These are phyloP conservation scores for Pelodytes ibericus DNA, from an alignment of 2,797 vertebrate species.

Conservation along the genomic window DNA sequence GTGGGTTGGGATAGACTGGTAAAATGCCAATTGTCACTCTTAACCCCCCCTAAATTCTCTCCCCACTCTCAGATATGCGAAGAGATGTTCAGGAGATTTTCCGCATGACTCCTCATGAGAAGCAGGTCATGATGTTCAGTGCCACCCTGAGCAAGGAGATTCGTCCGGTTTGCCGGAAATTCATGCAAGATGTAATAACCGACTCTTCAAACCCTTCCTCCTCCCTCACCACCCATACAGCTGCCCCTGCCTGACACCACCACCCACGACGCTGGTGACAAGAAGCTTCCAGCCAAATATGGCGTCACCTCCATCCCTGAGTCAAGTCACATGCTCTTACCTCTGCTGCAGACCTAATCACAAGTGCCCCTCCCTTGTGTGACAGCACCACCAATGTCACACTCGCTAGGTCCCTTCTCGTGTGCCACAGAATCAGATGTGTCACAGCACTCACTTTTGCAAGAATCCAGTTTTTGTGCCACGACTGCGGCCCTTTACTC, in stretches of 20 bases:
- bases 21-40: too few species aligned
- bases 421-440: neutral
- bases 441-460: neutral
- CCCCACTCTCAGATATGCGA: slow-evolving; percentile 75
- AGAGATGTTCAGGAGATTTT: slow-evolving; percentile 88
- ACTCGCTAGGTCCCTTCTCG: neutral
- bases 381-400: neutral
- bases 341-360: neutral
- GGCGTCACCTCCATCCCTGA: neutral
- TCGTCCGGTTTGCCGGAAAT: slow-evolving; percentile 85
- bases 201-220: slow-evolving; percentile 64
- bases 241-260: slow-evolving; percentile 49
- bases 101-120: slow-evolving; percentile 85
- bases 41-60: neutral
- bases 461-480: neutral
- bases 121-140: slow-evolving; percentile 90
- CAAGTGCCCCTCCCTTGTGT: slow-evolving; percentile 4
- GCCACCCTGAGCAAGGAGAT: slow-evolving; percentile 86
- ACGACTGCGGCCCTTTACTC: too few species aligned
- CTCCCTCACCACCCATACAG: slow-evolving; percentile 63
- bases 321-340: neutral
- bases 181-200: slow-evolving; percentile 89
- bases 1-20: too few species aligned
- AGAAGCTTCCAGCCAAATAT: slow-evolving; percentile 15
- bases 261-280: slow-evolving; percentile 30